Conservation (phyloP, 2,888 invertebrate genomes). For the Rapana venosa region DNA sequence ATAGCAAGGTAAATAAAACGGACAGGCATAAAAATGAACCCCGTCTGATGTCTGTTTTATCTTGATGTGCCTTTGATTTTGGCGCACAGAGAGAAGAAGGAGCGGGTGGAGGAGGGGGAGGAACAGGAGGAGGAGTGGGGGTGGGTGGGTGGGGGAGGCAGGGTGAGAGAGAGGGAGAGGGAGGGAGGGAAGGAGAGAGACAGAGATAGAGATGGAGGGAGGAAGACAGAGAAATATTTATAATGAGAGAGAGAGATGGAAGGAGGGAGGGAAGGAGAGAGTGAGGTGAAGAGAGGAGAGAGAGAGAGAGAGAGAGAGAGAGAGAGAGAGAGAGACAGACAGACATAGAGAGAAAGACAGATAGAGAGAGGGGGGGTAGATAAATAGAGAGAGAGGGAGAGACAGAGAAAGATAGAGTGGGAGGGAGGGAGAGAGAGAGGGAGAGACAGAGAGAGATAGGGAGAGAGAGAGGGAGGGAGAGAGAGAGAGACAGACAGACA, state of each 20-base stretch:
- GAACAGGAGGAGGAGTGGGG: neutral
- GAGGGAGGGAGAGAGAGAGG: neutral
- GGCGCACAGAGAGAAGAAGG: neutral
- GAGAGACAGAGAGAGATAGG: neutral
- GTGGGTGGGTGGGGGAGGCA: neutral
- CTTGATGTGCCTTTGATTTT: no score
- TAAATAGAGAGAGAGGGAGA: neutral
- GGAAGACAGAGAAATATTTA: no score
- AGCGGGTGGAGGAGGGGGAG: neutral
- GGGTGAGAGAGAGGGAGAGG: neutral
- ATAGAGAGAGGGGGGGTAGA: neutral
- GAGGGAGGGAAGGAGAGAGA: neutral
- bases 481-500: neutral
- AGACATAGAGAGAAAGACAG: neutral
- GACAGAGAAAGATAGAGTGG: neutral
- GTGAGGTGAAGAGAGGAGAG: neutral
- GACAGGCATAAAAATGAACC: no score
- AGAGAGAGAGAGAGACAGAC: neutral
- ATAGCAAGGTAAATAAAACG: no score
- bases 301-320: neutral
- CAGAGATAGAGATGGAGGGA: neutral
- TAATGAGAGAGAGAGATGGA: neutral
- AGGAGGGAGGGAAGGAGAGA: neutral
- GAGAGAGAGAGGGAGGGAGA: neutral
- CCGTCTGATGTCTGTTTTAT: no score